phyloP scores from a whole-genome alignment of 2,113 vertebrate genomes.

The Centropus unirufus region DNA sequence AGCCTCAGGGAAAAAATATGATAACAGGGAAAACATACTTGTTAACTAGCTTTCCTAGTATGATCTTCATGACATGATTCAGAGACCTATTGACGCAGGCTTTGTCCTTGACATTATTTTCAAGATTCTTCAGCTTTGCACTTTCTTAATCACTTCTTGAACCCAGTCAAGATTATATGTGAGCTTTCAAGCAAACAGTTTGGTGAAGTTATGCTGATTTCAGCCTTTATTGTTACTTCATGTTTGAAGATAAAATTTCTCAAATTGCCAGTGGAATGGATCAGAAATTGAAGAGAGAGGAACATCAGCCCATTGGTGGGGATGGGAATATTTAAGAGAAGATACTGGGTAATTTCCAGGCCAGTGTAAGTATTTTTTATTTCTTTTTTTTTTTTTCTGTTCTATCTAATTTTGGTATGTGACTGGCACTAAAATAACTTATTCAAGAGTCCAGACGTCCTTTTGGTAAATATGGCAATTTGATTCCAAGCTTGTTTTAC shows the following conservation, averaged over 20 bases:
- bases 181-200: background rate
- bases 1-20: background rate
- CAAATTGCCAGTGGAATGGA: background rate
- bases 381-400: background rate
- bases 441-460: background rate
- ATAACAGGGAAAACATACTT: background rate
- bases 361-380: too few species aligned
- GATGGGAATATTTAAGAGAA: background rate
- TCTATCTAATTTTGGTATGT: background rate
- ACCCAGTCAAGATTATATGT: background rate
- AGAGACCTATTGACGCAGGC: background rate
- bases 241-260: background rate
- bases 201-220: background rate
- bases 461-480: background rate
- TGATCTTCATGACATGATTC: background rate
- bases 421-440: background rate
- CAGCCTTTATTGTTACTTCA: background rate
- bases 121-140: background rate
- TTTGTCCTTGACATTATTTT: background rate
- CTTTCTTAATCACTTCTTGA: background rate
- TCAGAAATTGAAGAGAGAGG: background rate
- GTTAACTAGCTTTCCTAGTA: background rate
- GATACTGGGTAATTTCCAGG: background rate
- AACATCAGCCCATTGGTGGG: background rate
- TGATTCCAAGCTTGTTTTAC: background rate